Percentiles rank a stretch among this genome's conserved stretches.
Evolutionary conservation across 2,888 invertebrate species (phyloP).

Genomic region (Hydriomena furcata): DNA sequence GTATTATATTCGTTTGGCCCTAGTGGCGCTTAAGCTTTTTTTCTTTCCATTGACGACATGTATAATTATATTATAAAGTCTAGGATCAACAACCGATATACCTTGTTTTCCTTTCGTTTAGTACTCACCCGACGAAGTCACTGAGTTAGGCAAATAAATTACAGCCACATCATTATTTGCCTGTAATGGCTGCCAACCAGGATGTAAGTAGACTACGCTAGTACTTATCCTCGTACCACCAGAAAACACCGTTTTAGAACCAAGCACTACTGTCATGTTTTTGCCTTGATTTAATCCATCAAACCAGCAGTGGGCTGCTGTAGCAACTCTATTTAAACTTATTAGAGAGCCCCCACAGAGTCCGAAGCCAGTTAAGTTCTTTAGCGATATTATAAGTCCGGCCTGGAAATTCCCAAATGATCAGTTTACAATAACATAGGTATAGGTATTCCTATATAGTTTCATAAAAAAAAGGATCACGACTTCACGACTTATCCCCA

Average conservation of each 20-base stretch:
- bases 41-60: too few species aligned
- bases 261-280: conserved; percentile 50
- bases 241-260: conserved; percentile 47
- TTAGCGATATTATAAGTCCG: conserved; percentile 36
- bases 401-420: conserved; percentile 31
- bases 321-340: conserved; percentile 35
- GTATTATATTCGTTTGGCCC: too few species aligned
- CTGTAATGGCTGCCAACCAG: conserved; percentile 42
- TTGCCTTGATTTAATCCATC: conserved; percentile 50
- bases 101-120: too few species aligned
- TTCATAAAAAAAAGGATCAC: too few species aligned
- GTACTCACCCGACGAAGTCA: conserved; percentile 40
- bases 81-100: too few species aligned
- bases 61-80: too few species aligned
- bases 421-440: not conserved
- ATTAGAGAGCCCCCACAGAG: conserved; percentile 55
- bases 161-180: conserved; percentile 52
- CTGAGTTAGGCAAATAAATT: conserved; percentile 36
- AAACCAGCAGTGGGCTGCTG: conserved; percentile 53
- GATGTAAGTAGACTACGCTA: conserved; percentile 43
- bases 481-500: too few species aligned
- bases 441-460: too few species aligned
- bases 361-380: conserved; percentile 22
- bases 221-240: conserved; percentile 50
- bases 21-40: too few species aligned